These are phyloP conservation scores for Phymastichus coffea DNA, from an alignment of 1,140 invertebrate species.

Conservation along the genomic window DNA sequence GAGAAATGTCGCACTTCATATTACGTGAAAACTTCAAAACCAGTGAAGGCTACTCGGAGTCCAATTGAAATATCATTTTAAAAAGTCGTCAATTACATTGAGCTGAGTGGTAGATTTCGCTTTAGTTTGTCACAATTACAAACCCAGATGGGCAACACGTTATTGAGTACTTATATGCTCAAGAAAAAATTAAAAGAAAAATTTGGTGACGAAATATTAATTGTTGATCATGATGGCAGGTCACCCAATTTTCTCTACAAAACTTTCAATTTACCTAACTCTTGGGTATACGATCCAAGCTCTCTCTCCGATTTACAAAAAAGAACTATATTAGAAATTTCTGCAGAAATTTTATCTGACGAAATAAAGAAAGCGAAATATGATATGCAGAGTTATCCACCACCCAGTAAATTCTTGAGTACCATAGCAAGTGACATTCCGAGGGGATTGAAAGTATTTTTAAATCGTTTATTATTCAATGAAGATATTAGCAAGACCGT, in stretches of 20 bases:
- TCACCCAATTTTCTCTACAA: neutral
- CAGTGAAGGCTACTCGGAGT: no score
- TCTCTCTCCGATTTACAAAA: neutral
- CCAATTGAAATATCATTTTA: no score
- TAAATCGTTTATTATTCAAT: conserved; percentile 21
- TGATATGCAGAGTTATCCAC: conserved; percentile 21
- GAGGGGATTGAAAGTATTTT: conserved; percentile 17
- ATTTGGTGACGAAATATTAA: neutral
- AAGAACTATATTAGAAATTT: neutral
- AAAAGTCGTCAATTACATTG: no score
- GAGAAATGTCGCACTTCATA: no score
- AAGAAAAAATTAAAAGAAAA: neutral
- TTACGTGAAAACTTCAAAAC: no score
- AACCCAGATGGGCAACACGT: no score
- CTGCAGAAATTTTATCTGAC: neutral
- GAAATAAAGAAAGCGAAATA: neutral
- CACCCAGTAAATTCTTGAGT: conserved; percentile 27
- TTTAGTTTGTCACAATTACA: no score
- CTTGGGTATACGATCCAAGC: neutral
- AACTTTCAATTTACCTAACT: neutral
- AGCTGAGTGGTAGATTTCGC: no score
- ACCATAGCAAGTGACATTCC: conserved; percentile 18
- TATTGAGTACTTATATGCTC: neutral
- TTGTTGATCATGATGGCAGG: neutral
- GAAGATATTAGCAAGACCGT: conserved; percentile 5